Conservation (phyloP, 2,888 invertebrate genomes). For the Dolichomitus sp. region DNA sequence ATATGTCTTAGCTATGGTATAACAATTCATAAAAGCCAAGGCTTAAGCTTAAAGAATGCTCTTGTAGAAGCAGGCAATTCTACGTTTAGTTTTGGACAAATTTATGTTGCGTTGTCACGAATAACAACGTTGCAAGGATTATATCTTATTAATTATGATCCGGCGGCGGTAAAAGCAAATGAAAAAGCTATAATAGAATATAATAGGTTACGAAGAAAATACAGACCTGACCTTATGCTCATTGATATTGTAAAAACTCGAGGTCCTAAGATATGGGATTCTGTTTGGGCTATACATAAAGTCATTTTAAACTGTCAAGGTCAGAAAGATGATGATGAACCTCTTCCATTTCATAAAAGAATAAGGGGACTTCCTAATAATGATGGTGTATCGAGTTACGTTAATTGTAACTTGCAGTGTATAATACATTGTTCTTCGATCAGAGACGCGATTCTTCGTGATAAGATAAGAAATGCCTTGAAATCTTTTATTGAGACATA, state of each 20-base stretch:
- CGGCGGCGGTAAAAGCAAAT: slow-evolving; percentile 55
- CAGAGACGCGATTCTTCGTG: not conserved
- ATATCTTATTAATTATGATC: slow-evolving; percentile 70
- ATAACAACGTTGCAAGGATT: slow-evolving; percentile 64
- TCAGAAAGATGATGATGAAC: not conserved
- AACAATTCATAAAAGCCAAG: too few relatives aligned
- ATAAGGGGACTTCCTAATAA: not conserved
- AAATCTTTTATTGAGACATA: too few relatives aligned
- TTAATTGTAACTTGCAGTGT: too few relatives aligned
- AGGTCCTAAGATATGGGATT: not conserved
- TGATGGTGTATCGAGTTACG: not conserved
- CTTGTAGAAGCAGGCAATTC: too few relatives aligned
- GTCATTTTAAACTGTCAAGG: not conserved
- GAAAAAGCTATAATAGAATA: slow-evolving; percentile 68
- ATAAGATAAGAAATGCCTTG: too few relatives aligned
- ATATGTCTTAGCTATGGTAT: slow-evolving; percentile 69
- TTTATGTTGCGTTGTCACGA: slow-evolving; percentile 68
- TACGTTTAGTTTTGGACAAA: slow-evolving; percentile 65
- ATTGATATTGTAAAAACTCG: not conserved
- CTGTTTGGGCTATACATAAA: not conserved
- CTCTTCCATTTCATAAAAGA: not conserved
- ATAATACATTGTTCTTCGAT: not conserved
- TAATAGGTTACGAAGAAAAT: slow-evolving; percentile 62
- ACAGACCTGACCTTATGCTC: not conserved
- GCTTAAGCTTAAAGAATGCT: slow-evolving; percentile 47